These are phyloP conservation scores for Baronia brevicornis DNA, from an alignment of 2,888 invertebrate species.

Conservation along the genomic window DNA sequence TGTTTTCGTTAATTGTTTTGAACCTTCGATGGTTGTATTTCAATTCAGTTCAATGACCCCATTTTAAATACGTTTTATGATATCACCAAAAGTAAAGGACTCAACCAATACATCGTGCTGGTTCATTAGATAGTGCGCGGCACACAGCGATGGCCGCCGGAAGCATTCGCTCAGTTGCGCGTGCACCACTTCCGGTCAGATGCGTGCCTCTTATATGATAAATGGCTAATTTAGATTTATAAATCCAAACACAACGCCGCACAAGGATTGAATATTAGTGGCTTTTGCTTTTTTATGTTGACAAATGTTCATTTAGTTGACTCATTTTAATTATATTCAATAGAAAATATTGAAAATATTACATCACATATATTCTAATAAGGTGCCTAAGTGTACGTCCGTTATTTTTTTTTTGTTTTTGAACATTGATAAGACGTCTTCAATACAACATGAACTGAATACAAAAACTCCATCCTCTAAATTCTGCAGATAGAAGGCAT, in stretches of 20 bases:
- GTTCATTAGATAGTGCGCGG: conserved; percentile 53
- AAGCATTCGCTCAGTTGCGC: conserved; percentile 48
- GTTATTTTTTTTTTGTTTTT: too few species aligned
- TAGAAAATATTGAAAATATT: too few species aligned
- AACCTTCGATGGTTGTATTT: conserved; percentile 16
- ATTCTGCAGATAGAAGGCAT: too few species aligned
- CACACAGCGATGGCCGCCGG: conserved; percentile 51
- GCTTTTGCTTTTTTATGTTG: too few species aligned
- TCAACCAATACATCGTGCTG: conserved; percentile 55
- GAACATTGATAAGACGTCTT: too few species aligned
- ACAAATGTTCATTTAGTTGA: too few species aligned
- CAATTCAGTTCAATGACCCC: conserved; percentile 46
- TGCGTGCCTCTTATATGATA: conserved; percentile 48
- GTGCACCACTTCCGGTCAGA: conserved; percentile 59
- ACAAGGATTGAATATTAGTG: conserved; percentile 14
- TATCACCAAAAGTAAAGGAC: conserved; percentile 40
- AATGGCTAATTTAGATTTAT: conserved; percentile 42
- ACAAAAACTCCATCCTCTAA: too few species aligned
- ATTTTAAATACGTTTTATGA: conserved; percentile 18
- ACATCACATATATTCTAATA: too few species aligned
- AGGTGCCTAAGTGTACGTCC: too few species aligned
- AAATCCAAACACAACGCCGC: conserved; percentile 22
- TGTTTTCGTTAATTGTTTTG: too few species aligned
- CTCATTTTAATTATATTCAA: too few species aligned
- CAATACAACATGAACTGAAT: too few species aligned